phyloP scores from a whole-genome alignment of 2,888 invertebrate species.

The Lymantria dispar region DNA sequence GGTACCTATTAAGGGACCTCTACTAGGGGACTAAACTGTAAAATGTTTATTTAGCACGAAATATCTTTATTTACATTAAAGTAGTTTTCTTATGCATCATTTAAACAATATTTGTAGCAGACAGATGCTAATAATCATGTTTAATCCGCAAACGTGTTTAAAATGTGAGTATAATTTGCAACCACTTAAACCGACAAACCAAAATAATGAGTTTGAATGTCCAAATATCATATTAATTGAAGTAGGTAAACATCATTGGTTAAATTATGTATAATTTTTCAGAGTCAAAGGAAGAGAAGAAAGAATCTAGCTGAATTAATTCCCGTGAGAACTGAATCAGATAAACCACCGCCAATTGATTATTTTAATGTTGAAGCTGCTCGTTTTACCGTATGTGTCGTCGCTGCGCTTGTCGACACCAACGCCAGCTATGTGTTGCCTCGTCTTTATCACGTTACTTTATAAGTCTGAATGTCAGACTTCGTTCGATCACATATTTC shows the following conservation, averaged over 20 bases:
- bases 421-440: conserved; percentile 58
- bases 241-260: neutral
- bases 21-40: too few relatives aligned
- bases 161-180: too few relatives aligned
- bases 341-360: conserved; percentile 81
- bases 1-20: too few relatives aligned
- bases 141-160: too few relatives aligned
- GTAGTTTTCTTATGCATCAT: too few relatives aligned
- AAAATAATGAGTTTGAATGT: too few relatives aligned
- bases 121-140: too few relatives aligned
- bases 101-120: too few relatives aligned
- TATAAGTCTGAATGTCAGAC: conserved; percentile 57
- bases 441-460: conserved; percentile 54
- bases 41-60: too few relatives aligned
- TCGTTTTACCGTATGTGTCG: conserved; percentile 33
- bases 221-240: too few relatives aligned
- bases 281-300: conserved; percentile 87
- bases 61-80: too few relatives aligned
- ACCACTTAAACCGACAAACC: too few relatives aligned
- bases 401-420: conserved; percentile 39
- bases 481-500: conserved; percentile 51
- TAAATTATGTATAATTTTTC: conserved; percentile 43
- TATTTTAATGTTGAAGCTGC: conserved; percentile 72
- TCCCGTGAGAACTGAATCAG: conserved; percentile 67
- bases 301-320: conserved; percentile 86